Evolutionary conservation across 2,797 vertebrate genomes (phyloP), one percentile per base, ranked within the genome.

Genomic region (Syngnathus rostellatus): DNA sequence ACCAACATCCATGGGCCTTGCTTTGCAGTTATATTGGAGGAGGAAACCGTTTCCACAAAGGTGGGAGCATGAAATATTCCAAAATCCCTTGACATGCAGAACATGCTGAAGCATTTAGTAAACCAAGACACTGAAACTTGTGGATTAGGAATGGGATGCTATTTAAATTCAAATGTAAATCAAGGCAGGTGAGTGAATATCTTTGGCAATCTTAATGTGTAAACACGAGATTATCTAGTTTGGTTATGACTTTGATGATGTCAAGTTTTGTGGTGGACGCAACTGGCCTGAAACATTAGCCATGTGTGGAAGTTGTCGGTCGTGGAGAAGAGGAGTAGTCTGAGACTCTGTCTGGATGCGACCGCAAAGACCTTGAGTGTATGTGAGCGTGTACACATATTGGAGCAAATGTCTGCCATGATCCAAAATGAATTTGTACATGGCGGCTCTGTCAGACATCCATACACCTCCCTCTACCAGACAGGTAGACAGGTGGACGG

Each of bases 351-450:
- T 66, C 70, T 78, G 63, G 4, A 19, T 17, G 9, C 76, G 85
- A 85, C 86, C 76, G 71, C 67, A 67, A 84, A 85, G 85, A 83
- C 88, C 87, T 86, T 86, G 82, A 85, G 70, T 66, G 21, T 41
- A 25, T 62, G 40, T 31, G 62, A 63, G 41, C 10, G 31, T 50
- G 69, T 73, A 74, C 37, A 46, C 76, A 79, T 78, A 80, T 85
- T 82, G 85, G 67, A 76, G 69, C 80, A 75, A 81, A 86, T 79
- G 82, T 84, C 78, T 76, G 72, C 61, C 76, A 75, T 74, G 84
- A 81, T 84, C 78, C 69, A 83, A 87, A 88, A 85, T 82, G 76
- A 88, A 84, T 88, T 84, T 86, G 84, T 83, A 87, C 82, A 86
- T 82, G 80, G 89, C 65, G 77, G 80, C 75, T 84, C 81, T 87